Conservation (phyloP, 2,888 invertebrate species). For the Phyllotreta cruciferae region DNA sequence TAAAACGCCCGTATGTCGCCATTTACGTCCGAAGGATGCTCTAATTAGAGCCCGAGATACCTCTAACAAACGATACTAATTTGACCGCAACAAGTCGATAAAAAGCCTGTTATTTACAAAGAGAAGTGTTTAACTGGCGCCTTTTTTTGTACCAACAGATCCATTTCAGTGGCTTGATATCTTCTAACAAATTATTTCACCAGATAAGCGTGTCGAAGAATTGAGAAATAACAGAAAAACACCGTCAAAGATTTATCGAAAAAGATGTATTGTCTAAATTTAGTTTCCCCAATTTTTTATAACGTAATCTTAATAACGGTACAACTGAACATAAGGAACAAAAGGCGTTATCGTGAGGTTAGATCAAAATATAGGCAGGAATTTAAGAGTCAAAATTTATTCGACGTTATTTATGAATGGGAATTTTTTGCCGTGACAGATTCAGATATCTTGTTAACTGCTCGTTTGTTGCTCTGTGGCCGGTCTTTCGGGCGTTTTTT, state of each 20-base stretch:
- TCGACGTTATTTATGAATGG: conserved; percentile 19
- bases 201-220: conserved; percentile 24
- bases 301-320: conserved; percentile 8
- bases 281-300: conserved; percentile 9
- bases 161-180: conserved; percentile 26
- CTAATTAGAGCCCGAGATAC: conserved; percentile 3
- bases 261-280: neutral
- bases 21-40: conserved; percentile 12
- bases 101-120: conserved; percentile 10
- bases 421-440: conserved; percentile 19
- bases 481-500: neutral
- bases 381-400: neutral
- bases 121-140: conserved; percentile 19
- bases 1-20: conserved; percentile 3
- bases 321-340: conserved; percentile 1
- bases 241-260: neutral
- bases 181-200: conserved; percentile 23
- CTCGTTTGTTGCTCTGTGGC: conserved; percentile 10
- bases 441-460: conserved; percentile 16
- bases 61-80: conserved; percentile 13
- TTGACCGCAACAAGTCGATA: conserved; percentile 1
- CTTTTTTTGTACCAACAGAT: conserved; percentile 25
- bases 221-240: conserved; percentile 7
- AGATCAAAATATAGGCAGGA: too few species aligned
- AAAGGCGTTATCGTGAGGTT: neutral